Evolutionary conservation across 2,888 invertebrate genomes (phyloP).

Genomic region (Trichopoda pennipes): DNA sequence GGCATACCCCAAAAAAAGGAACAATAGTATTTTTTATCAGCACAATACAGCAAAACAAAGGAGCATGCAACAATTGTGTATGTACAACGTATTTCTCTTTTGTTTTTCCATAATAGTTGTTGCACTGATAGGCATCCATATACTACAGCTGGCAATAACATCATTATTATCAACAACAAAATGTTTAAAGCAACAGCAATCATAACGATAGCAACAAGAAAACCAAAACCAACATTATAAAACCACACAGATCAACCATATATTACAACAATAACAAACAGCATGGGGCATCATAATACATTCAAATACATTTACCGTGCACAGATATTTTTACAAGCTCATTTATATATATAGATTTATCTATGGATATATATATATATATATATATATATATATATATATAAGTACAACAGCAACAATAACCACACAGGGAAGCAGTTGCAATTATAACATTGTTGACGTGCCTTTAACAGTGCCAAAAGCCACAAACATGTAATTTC

Average conservation of each 20-base stretch:
- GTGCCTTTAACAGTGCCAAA: slow-evolving; percentile 44
- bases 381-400: neutral
- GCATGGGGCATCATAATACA: slow-evolving; percentile 36
- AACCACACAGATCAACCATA: slow-evolving; percentile 62
- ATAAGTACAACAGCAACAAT: neutral
- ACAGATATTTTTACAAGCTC: neutral
- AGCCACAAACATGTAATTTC: slow-evolving; percentile 57
- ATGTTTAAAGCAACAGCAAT: slow-evolving; percentile 68
- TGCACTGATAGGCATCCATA: slow-evolving; percentile 37
- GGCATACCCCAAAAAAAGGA: too few relatives aligned
- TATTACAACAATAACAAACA: slow-evolving; percentile 54
- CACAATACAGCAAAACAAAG: neutral
- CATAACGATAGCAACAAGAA: slow-evolving; percentile 54
- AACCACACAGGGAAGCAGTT: neutral
- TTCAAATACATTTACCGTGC: slow-evolving; percentile 20
- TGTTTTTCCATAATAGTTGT: slow-evolving; percentile 48
- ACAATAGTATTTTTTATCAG: slow-evolving; percentile 1
- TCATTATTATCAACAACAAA: slow-evolving; percentile 67
- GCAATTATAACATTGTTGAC: slow-evolving; percentile 55
- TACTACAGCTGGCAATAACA: slow-evolving; percentile 69
- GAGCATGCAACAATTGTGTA: slow-evolving; percentile 40
- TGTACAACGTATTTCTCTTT: slow-evolving; percentile 1
- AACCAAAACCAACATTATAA: slow-evolving; percentile 57
- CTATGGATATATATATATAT: too few relatives aligned
- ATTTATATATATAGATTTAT: neutral